These are phyloP conservation scores for Cirrhinus mrigala DNA, from an alignment of 2,797 vertebrate genomes.

Conservation along the genomic window DNA sequence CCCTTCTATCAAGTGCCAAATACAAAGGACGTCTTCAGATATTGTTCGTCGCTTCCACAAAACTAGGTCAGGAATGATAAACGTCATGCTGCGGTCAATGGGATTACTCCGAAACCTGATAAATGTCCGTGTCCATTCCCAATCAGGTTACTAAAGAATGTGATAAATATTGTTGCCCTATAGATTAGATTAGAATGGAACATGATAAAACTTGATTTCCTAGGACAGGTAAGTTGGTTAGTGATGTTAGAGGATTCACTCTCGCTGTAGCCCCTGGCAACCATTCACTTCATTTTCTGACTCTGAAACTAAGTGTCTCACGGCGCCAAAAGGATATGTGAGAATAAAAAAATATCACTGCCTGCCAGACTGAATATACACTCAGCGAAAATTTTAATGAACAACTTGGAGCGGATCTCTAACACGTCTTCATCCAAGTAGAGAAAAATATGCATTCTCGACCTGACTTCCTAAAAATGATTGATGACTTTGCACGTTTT, in stretches of 20 bases:
- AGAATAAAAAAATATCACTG: constrained; percentile 42
- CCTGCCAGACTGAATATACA: constrained; percentile 47
- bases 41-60: neutral
- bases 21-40: constrained; percentile 1
- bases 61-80: constrained; percentile 44
- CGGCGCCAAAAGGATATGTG: constrained; percentile 24
- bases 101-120: constrained; percentile 41
- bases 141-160: constrained; percentile 36
- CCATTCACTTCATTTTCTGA: constrained; percentile 44
- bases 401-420: constrained; percentile 27
- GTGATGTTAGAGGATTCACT: constrained; percentile 48
- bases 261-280: constrained; percentile 42
- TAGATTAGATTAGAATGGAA: constrained; percentile 49
- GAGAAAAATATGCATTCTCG: neutral
- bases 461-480: neutral
- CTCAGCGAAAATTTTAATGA: constrained; percentile 52
- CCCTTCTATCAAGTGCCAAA: neutral
- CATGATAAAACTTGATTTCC: constrained; percentile 48
- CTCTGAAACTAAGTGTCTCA: constrained; percentile 49
- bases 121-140: constrained; percentile 20
- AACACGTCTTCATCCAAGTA: neutral
- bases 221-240: constrained; percentile 41
- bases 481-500: constrained; percentile 11
- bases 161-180: constrained; percentile 39
- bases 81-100: constrained; percentile 38